Evolutionary conservation across 2,113 vertebrate species (phyloP), one percentile per base, ranked within the genome.

Genomic region (Coptodon rendalli): DNA sequence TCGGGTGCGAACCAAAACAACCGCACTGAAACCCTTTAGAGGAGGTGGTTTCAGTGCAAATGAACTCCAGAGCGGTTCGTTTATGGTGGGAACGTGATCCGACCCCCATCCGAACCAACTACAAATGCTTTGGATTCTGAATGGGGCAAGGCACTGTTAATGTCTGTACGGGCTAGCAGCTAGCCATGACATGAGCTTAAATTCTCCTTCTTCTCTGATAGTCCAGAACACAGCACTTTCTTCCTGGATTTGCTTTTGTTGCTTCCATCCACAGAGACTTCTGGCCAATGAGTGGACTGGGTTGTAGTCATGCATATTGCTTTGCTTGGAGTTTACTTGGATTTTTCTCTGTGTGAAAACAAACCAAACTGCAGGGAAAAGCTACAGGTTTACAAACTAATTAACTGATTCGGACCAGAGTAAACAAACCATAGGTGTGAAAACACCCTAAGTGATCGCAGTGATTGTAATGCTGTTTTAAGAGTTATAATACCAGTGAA

Each of bases 31-130:
- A 13, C 61, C 61, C 19, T 66, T 38, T 66, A 34, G 34, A 66
- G 34, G 61, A 22, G 61, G 34, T n/a, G 61, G 61, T 38, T 34
- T 66, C 61, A 66, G 4, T 7, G 19, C 34, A 13, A 66, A 66
- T 66, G 10, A 66, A 38, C 0, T 66, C 34, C 34, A 66, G 34
- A 66, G 61, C 61, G 0, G 34, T 38, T 66, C 1, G 1, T 66
- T 66, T 13, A 66, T 38, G 3, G 61, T 66, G 6, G 17, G 3
- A 38, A 66, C 0, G 10, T 38, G 31, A 66, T 7, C 31, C 31
- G 0, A 66, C 61, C 61, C 17, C 31, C 31, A 66, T 66, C 19
- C 0, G 10, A 13, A n/a, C 31, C 10, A 66, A 38, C 17, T 66
- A 5, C 31, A 66, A 22, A 66, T n/a, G 17, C 61, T 66, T 66